phyloP scores from a whole-genome alignment of 2,888 invertebrate species.

The Proisotoma minuta region DNA sequence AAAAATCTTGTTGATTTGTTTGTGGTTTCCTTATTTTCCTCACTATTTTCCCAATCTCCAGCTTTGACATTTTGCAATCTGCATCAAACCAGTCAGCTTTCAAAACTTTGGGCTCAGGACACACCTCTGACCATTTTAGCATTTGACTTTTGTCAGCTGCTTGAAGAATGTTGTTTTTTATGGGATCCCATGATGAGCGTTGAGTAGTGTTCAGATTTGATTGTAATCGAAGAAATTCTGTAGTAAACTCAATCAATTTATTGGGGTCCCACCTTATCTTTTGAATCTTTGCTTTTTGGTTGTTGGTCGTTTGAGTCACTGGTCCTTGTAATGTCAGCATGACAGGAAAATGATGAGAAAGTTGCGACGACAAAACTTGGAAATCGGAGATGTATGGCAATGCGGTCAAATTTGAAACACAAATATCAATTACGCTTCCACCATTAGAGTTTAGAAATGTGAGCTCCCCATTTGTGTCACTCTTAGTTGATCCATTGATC shows the following conservation, averaged over 20 bases:
- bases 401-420: background rate
- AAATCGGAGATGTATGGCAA: background rate
- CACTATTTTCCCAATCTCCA: background rate
- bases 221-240: too few relatives aligned
- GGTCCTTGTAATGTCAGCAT: background rate
- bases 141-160: background rate
- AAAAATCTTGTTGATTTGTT: too few relatives aligned
- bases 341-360: background rate
- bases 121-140: background rate
- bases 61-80: background rate
- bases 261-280: background rate
- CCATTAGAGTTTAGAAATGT: conserved; percentile 13
- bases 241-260: background rate
- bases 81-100: background rate
- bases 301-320: background rate
- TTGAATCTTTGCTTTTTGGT: background rate
- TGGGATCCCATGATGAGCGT: background rate
- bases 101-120: background rate
- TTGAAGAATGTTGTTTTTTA: background rate
- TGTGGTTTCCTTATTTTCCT: background rate
- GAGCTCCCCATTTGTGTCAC: conserved; percentile 8
- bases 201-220: background rate
- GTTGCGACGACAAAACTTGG: background rate
- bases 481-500: conserved; percentile 4
- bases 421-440: conserved; percentile 4